Conservation (phyloP, 2,888 invertebrate species). For the Noctua fimbriata region DNA sequence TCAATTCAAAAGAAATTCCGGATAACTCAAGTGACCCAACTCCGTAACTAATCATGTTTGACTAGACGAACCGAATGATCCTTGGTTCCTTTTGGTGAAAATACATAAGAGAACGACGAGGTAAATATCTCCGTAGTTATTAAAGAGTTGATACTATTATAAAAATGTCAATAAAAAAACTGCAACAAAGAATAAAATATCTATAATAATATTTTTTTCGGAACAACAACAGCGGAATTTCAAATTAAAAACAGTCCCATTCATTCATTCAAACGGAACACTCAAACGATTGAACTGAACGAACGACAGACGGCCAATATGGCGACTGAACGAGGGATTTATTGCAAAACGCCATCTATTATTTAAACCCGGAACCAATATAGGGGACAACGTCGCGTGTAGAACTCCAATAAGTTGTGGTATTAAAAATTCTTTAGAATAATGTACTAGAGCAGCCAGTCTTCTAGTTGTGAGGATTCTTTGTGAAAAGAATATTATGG, state of each 20-base stretch:
- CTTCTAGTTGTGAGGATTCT: conserved; percentile 50
- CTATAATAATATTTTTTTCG: not conserved
- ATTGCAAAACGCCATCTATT: conserved; percentile 76
- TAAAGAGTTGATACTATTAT: not conserved
- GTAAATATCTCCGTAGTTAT: not conserved
- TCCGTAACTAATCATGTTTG: not conserved
- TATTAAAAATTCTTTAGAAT: conserved; percentile 75
- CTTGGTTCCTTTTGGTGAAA: not conserved
- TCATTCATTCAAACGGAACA: conserved; percentile 48
- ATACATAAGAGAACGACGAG: not conserved
- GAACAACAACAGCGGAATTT: conserved; percentile 23
- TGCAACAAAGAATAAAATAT: not conserved
- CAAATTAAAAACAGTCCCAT: conserved; percentile 48
- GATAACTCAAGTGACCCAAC: not conserved
- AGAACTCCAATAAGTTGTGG: conserved; percentile 65
- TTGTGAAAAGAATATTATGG: conserved; percentile 58
- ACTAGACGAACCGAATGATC: not conserved
- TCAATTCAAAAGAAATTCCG: not conserved
- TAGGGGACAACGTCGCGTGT: conserved; percentile 61
- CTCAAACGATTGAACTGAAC: conserved; percentile 58
- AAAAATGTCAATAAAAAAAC: not conserved
- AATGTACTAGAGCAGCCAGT: conserved; percentile 56
- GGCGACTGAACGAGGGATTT: conserved; percentile 60
- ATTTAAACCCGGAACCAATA: conserved; percentile 74
- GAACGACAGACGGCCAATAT: conserved; percentile 66